These are phyloP conservation scores for Mionectes macconnelli DNA, from an alignment of 2,113 vertebrate genomes.

Conservation along the genomic window DNA sequence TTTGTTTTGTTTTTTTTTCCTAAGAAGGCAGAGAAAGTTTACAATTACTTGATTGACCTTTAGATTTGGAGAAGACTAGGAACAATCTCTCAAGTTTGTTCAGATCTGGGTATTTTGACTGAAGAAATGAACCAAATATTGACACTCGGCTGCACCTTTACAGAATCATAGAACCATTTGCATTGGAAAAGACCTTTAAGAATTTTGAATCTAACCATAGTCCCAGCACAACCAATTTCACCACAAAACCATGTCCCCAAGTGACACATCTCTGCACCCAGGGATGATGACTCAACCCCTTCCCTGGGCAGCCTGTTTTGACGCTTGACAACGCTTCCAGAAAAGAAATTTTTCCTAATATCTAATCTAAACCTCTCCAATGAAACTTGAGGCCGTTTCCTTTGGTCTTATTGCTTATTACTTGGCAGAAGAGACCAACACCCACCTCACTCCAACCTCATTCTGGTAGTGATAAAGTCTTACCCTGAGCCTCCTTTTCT, in stretches of 20 bases:
- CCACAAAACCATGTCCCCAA: not conserved
- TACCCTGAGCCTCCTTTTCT: not conserved
- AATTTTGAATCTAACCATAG: not conserved
- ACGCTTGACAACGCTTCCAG: not conserved
- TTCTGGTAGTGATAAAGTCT: not conserved
- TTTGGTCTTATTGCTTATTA: not conserved
- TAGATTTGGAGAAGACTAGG: not conserved
- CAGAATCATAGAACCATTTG: not conserved
- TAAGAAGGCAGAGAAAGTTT: not conserved
- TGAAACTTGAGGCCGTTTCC: not conserved
- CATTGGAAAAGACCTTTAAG: not conserved
- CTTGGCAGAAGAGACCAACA: not conserved
- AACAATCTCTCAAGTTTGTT: not conserved
- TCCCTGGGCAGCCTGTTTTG: not conserved
- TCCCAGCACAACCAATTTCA: not conserved
- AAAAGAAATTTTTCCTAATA: not conserved
- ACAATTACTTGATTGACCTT: not conserved
- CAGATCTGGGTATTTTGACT: not conserved
- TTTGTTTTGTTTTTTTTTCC: not conserved
- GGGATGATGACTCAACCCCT: not conserved
- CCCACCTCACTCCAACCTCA: not conserved
- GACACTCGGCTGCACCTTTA: not conserved
- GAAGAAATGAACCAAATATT: not conserved
- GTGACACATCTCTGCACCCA: not conserved
- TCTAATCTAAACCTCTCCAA: not conserved